A percentile compares a stretch with the other conserved stretches of the same genome.
Conservation (phyloP, 2,797 vertebrate genomes). For the Lycodopsis pacificus region DNA sequence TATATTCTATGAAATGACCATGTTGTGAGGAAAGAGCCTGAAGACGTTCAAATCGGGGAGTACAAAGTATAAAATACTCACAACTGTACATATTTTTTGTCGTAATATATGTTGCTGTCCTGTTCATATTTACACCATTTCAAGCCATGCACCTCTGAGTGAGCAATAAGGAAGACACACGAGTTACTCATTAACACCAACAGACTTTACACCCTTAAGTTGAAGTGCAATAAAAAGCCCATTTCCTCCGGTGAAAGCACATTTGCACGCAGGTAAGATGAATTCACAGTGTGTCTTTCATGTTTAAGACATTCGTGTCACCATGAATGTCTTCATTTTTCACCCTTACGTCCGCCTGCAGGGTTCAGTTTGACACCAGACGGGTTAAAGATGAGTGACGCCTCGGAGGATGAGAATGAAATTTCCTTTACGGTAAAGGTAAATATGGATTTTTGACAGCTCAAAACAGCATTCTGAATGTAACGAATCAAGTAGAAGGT, state of each 20-base stretch:
- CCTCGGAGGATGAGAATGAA: constrained; percentile 76
- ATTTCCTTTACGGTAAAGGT: constrained; percentile 84
- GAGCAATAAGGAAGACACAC: constrained; percentile 67
- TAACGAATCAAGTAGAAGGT: not conserved
- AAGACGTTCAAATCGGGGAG: too few relatives aligned
- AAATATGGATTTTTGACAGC: not conserved
- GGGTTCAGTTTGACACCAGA: not conserved
- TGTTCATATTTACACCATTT: too few relatives aligned
- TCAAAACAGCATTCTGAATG: not conserved
- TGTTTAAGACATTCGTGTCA: too few relatives aligned
- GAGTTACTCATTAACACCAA: constrained; percentile 72
- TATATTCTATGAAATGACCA: too few relatives aligned
- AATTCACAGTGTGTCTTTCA: not conserved
- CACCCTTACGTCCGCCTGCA: not conserved
- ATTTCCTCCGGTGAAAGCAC: not conserved
- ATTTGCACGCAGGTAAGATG: constrained; percentile 41
- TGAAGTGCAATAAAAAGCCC: not conserved
- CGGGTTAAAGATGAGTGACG: constrained; percentile 70
- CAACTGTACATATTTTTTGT: not conserved
- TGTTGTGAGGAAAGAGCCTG: too few relatives aligned
- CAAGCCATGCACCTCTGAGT: constrained; percentile 5
- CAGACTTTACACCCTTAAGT: constrained; percentile 66
- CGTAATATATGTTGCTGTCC: too few relatives aligned
- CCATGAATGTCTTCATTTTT: not conserved
- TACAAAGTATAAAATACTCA: too few relatives aligned